Percentiles rank a stretch among this genome's conserved stretches.
phyloP scores from a whole-genome alignment of 30 jellyfish, hydroid and myxozoan genomes.

The Aurelia sp. region DNA sequence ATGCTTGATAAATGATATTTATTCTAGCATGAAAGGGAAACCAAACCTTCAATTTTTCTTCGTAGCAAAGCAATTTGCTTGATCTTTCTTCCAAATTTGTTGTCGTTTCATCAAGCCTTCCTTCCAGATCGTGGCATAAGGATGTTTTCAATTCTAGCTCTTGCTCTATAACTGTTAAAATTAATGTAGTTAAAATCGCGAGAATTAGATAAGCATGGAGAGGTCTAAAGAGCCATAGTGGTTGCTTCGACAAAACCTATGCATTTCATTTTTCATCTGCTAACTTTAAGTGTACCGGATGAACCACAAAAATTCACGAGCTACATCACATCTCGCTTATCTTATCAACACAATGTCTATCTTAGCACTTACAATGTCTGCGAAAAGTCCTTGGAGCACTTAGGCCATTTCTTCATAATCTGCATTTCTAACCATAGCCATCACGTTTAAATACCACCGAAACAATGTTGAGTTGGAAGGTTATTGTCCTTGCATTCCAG shows the following conservation, averaged over 20 bases:
- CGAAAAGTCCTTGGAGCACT: too few species aligned
- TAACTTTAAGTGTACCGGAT: too few species aligned
- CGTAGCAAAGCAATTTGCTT: constrained; percentile 8
- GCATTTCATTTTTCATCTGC: too few species aligned
- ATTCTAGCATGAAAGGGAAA: not conserved
- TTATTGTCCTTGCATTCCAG: too few species aligned
- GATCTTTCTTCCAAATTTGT: constrained; percentile 50
- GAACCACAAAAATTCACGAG: too few species aligned
- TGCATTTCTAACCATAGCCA: too few species aligned
- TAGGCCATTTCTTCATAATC: too few species aligned
- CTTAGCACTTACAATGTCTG: too few species aligned
- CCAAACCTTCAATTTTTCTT: constrained; percentile 49
- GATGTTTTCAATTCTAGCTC: constrained; percentile 57
- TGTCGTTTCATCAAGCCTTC: constrained; percentile 44
- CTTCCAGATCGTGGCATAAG: constrained; percentile 39
- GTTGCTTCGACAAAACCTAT: not conserved
- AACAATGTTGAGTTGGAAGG: too few species aligned
- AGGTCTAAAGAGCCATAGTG: not conserved
- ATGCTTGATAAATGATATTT: not conserved
- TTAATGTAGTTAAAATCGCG: not conserved
- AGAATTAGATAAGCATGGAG: not conserved
- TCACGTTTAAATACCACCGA: too few species aligned
- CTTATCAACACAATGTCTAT: too few species aligned
- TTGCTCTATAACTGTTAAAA: constrained; percentile 31
- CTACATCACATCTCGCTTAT: too few species aligned